These are phyloP conservation scores for Pristionchus japonicus DNA, from an alignment of 2,888 invertebrate genomes.

Conservation along the genomic window DNA sequence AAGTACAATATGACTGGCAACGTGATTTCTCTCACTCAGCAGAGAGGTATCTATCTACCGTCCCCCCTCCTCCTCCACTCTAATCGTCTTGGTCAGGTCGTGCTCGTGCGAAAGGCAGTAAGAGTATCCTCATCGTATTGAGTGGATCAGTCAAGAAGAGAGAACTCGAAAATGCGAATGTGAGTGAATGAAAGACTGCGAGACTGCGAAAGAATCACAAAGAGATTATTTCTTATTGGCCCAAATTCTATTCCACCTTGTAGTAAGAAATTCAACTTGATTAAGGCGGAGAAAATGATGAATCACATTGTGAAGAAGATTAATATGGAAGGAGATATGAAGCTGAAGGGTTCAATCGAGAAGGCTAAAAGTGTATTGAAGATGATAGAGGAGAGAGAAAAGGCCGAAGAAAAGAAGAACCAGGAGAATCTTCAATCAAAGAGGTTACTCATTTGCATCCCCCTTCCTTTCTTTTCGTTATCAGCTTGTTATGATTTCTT, in stretches of 20 bases:
- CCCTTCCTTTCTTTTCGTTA: not conserved
- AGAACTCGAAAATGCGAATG: slow-evolving; percentile 52
- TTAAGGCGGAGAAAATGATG: slow-evolving; percentile 44
- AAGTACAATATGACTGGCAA: slow-evolving; percentile 65
- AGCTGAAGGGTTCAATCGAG: not conserved
- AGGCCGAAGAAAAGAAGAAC: not conserved
- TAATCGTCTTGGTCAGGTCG: slow-evolving; percentile 60
- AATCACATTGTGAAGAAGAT: slow-evolving; percentile 31
- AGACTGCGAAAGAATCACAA: no score
- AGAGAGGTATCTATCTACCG: not conserved
- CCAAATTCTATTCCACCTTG: no score
- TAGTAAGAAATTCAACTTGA: no score
- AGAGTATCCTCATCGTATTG: slow-evolving; percentile 65
- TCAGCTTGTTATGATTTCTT: no score
- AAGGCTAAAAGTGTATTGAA: not conserved
- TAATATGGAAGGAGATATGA: not conserved
- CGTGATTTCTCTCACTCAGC: not conserved
- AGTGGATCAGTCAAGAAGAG: slow-evolving; percentile 54
- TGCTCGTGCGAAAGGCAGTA: slow-evolving; percentile 66
- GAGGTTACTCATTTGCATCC: not conserved
- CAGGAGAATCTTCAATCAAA: not conserved
- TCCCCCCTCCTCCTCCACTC: no score
- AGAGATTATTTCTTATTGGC: no score
- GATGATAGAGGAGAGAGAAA: not conserved
- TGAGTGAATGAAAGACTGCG: no score